Percentiles rank a stretch among this genome's conserved stretches.
Conservation (phyloP, 2,888 invertebrate genomes). For the Papilio protenor region DNA sequence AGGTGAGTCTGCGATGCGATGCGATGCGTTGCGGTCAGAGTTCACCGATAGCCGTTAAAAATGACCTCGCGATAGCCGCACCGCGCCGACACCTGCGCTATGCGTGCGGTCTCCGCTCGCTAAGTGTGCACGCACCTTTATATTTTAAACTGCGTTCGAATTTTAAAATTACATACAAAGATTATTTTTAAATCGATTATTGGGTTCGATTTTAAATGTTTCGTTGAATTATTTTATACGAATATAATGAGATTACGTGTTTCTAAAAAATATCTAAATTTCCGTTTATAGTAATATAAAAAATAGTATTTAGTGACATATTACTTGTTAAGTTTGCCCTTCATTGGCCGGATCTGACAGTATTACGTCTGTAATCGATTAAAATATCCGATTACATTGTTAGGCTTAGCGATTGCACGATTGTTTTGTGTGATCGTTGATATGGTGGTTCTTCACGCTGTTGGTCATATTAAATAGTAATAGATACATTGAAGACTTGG, state of each 20-base stretch:
- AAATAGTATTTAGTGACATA: background rate
- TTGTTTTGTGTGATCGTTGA: conserved; percentile 1
- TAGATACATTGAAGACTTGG: background rate
- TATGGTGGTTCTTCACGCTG: conserved; percentile 6
- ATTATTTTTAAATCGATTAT: too few relatives aligned
- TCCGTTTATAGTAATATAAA: background rate
- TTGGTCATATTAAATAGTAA: background rate
- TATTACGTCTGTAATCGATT: conserved; percentile 12
- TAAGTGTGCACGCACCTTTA: conserved; percentile 42
- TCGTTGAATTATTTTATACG: background rate
- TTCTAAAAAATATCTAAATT: background rate
- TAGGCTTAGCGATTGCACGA: conserved; percentile 9
- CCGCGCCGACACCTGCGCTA: conserved; percentile 51
- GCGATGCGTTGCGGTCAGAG: conserved; percentile 43
- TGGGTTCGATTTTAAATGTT: background rate
- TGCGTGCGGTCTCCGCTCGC: conserved; percentile 51
- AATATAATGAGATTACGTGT: background rate
- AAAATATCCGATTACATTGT: conserved; percentile 21
- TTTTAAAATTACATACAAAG: too few relatives aligned
- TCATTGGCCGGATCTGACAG: conserved; percentile 43
- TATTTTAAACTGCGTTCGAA: conserved; percentile 7
- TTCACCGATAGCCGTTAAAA: conserved; percentile 51
- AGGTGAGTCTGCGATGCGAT: conserved; percentile 40
- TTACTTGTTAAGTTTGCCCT: conserved; percentile 11
- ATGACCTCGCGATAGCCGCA: conserved; percentile 49